Base-by-base conservation (phyloP, 2,113 vertebrate genomes). In the Phylloscopus trochilus region DNA sequence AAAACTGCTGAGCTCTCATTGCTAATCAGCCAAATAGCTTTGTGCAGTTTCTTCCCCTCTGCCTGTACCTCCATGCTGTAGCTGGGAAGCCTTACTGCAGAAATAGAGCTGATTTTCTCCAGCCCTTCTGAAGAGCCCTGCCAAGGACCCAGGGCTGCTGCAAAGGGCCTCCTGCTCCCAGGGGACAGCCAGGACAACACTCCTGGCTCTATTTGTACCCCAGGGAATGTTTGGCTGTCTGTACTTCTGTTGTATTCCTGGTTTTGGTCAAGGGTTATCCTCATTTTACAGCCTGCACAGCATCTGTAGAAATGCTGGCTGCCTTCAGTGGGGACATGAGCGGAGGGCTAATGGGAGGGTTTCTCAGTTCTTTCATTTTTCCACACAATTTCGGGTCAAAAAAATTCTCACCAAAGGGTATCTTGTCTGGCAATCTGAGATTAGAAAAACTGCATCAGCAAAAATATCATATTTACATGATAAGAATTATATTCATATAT, bases 201-300 rank as follows among this genome's bases (percentile, higher is more conserved):
- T 0, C 62, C 4, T 1, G 39, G 9, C 44, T 76, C 21, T 13
- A 0, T 1, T 46, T 5, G 2, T 2, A 22, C 6, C 10, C 19
- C 68, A 24, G 69, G n/a, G 10, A 73, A 5, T 3, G 51, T 43
- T 21, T 33, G 22, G 3, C 6, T 69, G 0, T 4, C 49, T 51
- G 9, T 13, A 13, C 51, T 58, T 77, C 28, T 19, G 8, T 5
- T 23, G 8, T 9, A 1, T 63, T 81, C 78, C 63, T 81, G 51
- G 20, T 30, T 27, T 27, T 27, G 46, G 9, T 18, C 43, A 74
- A 72, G 43, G 26, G 5, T 62, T 83, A 43, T 17, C 15, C 51
- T 59, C 59, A 21, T 24, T 59, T 72, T 28, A 5, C 47, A n/a
- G 59, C 17, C 51, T 30, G 41, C 30, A 51, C 35, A 62, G 31